These are phyloP conservation scores for Hyperoplus lanceolatus DNA, from an alignment of 2,797 vertebrate genomes.

Conservation along the genomic window DNA sequence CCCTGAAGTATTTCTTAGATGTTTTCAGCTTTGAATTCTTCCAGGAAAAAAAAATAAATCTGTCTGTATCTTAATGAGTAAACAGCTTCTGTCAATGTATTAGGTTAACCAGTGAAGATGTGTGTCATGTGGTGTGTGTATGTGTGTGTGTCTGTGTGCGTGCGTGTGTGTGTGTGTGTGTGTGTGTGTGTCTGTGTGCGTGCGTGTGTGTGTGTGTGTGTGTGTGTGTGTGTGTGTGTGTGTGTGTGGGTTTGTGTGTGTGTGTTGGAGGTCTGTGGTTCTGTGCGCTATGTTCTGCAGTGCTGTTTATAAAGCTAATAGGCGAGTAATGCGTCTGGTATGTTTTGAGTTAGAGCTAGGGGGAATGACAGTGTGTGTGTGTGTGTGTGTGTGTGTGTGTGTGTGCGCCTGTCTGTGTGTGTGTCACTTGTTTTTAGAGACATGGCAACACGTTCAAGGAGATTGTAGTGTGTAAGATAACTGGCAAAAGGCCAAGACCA, in stretches of 20 bases:
- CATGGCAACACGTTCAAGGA: constrained; percentile 4
- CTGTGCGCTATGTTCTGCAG: background rate
- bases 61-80: background rate
- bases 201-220: background rate
- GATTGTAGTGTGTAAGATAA: constrained; percentile 5
- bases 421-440: background rate
- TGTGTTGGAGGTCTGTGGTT: background rate
- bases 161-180: constrained; percentile 15
- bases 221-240: constrained; percentile 18
- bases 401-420: constrained; percentile 26
- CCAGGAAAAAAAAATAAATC: background rate
- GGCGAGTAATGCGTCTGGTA: constrained; percentile 50
- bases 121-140: constrained; percentile 21
- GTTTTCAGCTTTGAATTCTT: background rate
- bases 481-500: constrained; percentile 13
- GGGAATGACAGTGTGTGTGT: constrained; percentile 6
- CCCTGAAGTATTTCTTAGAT: background rate
- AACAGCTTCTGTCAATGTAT: background rate
- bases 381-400: constrained; percentile 25
- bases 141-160: background rate
- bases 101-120: background rate
- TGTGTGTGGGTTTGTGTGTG: constrained; percentile 20
- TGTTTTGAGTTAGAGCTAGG: constrained; percentile 38
- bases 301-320: constrained; percentile 32
- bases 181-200: constrained; percentile 20